Conservation (phyloP, 2,797 vertebrate genomes). For the Pygocentrus nattereri region DNA sequence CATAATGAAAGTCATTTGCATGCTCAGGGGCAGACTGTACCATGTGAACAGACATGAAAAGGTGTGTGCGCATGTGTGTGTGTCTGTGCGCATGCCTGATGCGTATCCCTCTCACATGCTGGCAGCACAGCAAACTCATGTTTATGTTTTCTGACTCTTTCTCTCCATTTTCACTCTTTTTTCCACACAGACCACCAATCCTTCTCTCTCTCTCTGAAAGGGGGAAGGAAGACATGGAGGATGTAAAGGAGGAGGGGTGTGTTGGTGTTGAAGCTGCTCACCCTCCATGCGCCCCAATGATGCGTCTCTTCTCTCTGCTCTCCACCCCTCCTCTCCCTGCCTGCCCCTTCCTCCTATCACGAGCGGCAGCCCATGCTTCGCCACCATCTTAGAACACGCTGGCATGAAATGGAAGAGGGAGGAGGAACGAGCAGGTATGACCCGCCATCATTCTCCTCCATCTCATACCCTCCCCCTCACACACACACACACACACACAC, state of each 20-base stretch:
- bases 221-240: slow-evolving; percentile 69
- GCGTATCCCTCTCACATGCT: slow-evolving; percentile 55
- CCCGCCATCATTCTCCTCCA: slow-evolving; percentile 56
- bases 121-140: slow-evolving; percentile 59
- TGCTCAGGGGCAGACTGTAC: slow-evolving; percentile 95
- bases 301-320: slow-evolving; percentile 75
- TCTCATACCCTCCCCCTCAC: slow-evolving; percentile 45
- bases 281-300: slow-evolving; percentile 69
- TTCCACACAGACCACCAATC: slow-evolving; percentile 65
- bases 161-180: slow-evolving; percentile 56
- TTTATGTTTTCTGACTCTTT: slow-evolving; percentile 62
- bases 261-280: slow-evolving; percentile 74
- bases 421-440: slow-evolving; percentile 77
- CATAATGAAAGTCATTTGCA: slow-evolving; percentile 99
- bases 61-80: slow-evolving; percentile 71
- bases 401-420: slow-evolving; percentile 83
- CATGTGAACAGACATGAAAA: slow-evolving; percentile 94
- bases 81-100: slow-evolving; percentile 49
- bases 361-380: slow-evolving; percentile 77
- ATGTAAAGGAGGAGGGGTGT: slow-evolving; percentile 63
- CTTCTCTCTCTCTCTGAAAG: slow-evolving; percentile 58
- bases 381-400: slow-evolving; percentile 84
- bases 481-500: slow-evolving; percentile 38
- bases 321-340: slow-evolving; percentile 69
- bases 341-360: slow-evolving; percentile 77